Evolutionary conservation across 2,888 invertebrate genomes (phyloP).

Genomic region (Andricus quercusramuli): DNA sequence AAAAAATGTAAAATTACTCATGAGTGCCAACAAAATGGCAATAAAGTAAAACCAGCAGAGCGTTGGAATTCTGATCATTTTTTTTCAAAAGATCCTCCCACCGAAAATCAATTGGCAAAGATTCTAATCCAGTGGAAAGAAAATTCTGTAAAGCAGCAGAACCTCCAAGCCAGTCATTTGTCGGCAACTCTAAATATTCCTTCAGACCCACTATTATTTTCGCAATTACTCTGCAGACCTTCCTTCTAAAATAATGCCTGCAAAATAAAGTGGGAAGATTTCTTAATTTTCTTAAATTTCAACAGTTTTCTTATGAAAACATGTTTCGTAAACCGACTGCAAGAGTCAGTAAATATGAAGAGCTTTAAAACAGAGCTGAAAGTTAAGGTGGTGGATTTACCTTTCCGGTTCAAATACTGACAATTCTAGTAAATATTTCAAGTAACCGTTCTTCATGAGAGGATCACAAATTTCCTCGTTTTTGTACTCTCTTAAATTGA

Average conservation of each 20-base stretch:
- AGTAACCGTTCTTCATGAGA: conserved; percentile 56
- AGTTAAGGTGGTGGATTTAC: neutral
- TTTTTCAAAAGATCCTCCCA: conserved; percentile 44
- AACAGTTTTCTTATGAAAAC: neutral
- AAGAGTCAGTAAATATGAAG: neutral
- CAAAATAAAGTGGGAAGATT: neutral
- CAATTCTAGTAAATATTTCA: conserved; percentile 59
- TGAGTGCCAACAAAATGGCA: conserved; percentile 59
- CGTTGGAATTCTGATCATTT: conserved; percentile 41
- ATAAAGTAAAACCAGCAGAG: conserved; percentile 58
- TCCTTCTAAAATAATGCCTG: neutral
- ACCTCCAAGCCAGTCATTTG: conserved; percentile 44
- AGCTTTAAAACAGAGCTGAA: neutral
- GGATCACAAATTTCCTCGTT: neutral
- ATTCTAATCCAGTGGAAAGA: conserved; percentile 53
- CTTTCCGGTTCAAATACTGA: conserved; percentile 46
- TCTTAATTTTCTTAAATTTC: neutral
- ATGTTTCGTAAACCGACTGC: neutral
- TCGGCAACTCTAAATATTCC: conserved; percentile 46
- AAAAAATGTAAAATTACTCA: conserved; percentile 49
- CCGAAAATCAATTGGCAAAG: conserved; percentile 49
- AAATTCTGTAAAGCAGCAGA: conserved; percentile 49
- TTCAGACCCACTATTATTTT: conserved; percentile 14
- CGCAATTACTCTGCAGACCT: conserved; percentile 13
- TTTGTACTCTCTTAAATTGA: neutral